These are phyloP conservation scores for Cryptotermes secundus DNA, from an alignment of 1,140 invertebrate genomes.

Conservation along the genomic window DNA sequence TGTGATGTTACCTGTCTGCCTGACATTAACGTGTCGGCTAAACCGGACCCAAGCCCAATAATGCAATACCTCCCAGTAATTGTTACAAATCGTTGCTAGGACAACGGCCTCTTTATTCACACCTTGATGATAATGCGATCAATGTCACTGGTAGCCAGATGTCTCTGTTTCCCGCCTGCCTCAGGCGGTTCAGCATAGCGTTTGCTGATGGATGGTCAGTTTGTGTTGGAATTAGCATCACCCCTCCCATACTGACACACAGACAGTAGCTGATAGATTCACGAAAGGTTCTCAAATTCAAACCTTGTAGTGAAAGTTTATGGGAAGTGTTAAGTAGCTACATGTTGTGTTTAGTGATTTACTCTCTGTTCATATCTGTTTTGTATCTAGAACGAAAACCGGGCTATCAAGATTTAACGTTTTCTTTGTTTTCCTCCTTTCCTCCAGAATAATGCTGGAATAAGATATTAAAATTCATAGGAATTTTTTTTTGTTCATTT, in stretches of 20 bases:
- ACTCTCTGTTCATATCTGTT: too few relatives aligned
- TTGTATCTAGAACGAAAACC: too few relatives aligned
- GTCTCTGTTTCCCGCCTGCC: not conserved
- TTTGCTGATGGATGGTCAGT: not conserved
- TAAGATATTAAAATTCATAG: too few relatives aligned
- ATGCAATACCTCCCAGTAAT: not conserved
- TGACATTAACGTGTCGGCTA: not conserved
- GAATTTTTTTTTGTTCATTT: too few relatives aligned
- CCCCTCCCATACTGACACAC: not conserved
- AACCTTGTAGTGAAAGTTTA: too few relatives aligned
- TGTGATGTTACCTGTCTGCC: not conserved
- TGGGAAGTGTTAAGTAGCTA: too few relatives aligned
- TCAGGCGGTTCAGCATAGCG: not conserved
- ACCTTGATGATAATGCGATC: not conserved
- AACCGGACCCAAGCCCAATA: not conserved
- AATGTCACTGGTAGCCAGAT: not conserved
- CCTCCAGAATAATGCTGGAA: too few relatives aligned
- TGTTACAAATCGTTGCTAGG: slow-evolving; percentile 12
- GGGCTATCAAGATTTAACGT: too few relatives aligned
- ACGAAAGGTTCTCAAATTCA: too few relatives aligned
- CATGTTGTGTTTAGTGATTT: too few relatives aligned
- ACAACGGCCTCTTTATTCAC: not conserved
- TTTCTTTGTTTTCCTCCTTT: too few relatives aligned
- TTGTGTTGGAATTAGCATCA: not conserved
- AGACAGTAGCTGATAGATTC: too few relatives aligned